phyloP scores from a whole-genome alignment of 2,797 vertebrate species.

The Varecia variegata region DNA sequence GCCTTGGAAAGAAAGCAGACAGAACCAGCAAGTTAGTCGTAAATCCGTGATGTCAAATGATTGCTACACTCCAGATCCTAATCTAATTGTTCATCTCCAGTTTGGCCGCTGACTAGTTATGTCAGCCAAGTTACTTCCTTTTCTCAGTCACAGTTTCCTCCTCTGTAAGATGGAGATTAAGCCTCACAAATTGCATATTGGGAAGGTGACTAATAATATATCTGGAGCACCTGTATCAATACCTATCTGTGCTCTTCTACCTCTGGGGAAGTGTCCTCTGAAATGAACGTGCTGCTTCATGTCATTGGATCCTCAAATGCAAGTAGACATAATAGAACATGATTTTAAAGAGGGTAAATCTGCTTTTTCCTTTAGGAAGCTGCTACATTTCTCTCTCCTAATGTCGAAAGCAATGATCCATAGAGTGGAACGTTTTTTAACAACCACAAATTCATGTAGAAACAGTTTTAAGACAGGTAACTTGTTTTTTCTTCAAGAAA shows the following conservation, averaged over 20 bases:
- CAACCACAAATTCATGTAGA: not conserved
- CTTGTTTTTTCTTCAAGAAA: not conserved
- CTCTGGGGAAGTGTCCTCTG: not conserved
- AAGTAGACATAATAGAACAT: not conserved
- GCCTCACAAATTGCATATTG: not conserved
- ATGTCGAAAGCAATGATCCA: not conserved
- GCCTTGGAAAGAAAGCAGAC: conserved; percentile 84
- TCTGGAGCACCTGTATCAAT: not conserved
- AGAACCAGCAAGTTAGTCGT: conserved; percentile 38
- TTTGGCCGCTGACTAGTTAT: not conserved
- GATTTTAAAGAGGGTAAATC: not conserved
- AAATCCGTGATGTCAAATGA: conserved; percentile 40
- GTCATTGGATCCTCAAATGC: not conserved
- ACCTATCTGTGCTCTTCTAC: not conserved
- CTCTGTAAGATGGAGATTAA: not conserved
- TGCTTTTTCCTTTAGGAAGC: not conserved
- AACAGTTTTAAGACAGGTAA: not conserved
- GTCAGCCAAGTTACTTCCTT: not conserved
- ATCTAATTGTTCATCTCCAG: not conserved
- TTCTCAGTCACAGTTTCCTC: not conserved
- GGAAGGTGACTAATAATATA: not conserved
- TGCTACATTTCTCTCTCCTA: not conserved
- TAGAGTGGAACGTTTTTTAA: not conserved
- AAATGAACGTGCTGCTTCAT: not conserved
- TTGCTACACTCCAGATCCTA: conserved; percentile 10